Conservation (phyloP, 1,140 invertebrate species). For the Xylocopa sonorina region DNA sequence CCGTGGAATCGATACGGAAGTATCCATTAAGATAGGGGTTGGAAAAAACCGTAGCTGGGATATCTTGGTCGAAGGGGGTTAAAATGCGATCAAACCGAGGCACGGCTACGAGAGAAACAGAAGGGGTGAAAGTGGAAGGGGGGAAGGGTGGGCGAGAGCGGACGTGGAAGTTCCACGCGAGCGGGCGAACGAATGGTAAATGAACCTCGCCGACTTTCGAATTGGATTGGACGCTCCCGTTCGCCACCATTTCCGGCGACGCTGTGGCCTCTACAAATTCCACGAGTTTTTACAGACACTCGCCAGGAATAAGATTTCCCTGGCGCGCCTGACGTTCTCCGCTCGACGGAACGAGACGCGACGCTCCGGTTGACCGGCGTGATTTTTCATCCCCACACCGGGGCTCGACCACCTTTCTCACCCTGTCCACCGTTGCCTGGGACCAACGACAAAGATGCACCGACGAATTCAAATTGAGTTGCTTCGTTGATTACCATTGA, state of each 20-base stretch:
- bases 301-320: conserved; percentile 35
- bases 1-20: background rate
- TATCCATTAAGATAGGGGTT: conserved; percentile 15
- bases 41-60: background rate
- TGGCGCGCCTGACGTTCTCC: background rate
- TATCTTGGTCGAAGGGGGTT: background rate
- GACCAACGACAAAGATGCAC: too few species aligned
- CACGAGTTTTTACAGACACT: conserved; percentile 37
- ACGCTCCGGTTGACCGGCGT: conserved; percentile 3
- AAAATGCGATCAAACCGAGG: background rate
- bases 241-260: conserved; percentile 23
- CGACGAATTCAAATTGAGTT: too few species aligned
- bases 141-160: background rate
- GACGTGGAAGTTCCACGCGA: background rate
- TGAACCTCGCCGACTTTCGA: conserved; percentile 24
- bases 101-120: background rate
- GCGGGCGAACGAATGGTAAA: conserved; percentile 26
- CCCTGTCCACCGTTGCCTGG: too few species aligned
- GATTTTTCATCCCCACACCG: conserved; percentile 37
- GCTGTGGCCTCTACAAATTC: conserved; percentile 27
- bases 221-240: conserved; percentile 33
- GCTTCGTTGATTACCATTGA: too few species aligned
- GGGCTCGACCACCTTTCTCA: too few species aligned
- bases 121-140: background rate
- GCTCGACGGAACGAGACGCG: background rate